Percentiles rank a stretch among this genome's conserved stretches.
These are phyloP conservation scores for Melanerpes formicivorus DNA, from an alignment of 2,113 vertebrate genomes.

Conservation along the genomic window DNA sequence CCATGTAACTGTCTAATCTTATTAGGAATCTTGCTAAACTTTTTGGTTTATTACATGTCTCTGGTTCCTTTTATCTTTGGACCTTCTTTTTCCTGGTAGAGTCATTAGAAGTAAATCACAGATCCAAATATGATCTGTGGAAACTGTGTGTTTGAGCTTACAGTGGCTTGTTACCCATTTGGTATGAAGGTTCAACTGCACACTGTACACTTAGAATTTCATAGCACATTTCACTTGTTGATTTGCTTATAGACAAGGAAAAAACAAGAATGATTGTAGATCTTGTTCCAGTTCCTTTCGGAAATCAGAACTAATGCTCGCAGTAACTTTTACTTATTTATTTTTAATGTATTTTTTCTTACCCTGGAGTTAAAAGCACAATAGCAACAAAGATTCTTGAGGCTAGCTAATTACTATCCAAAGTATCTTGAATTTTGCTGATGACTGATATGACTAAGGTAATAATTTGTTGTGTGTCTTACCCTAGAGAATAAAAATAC, in stretches of 20 bases:
- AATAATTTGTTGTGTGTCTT: not conserved
- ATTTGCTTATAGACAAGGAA: not conserved
- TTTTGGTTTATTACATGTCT: not conserved
- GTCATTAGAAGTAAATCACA: not conserved
- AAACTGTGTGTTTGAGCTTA: not conserved
- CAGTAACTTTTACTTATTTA: not conserved
- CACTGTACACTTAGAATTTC: not conserved
- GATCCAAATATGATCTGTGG: not conserved
- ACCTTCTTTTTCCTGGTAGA: not conserved
- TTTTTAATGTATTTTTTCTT: not conserved
- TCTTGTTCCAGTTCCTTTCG: not conserved
- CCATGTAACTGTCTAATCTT: not conserved
- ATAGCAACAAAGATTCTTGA: not conserved
- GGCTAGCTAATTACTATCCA: not conserved
- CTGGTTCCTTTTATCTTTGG: not conserved
- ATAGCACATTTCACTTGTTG: not conserved
- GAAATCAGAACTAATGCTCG: not conserved
- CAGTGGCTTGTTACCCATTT: not conserved
- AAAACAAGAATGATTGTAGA: accelerated
- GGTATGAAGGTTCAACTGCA: not conserved
- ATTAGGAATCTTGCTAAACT: not conserved
- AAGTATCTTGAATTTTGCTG: not conserved
- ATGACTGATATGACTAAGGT: not conserved
- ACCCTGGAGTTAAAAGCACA: not conserved
- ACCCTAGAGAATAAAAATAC: not conserved